A percentile compares a stretch with the other conserved stretches of the same genome.
Conservation (phyloP, 30 jellyfish, hydroid and myxozoan species). For the Phacellophora camtschatica region DNA sequence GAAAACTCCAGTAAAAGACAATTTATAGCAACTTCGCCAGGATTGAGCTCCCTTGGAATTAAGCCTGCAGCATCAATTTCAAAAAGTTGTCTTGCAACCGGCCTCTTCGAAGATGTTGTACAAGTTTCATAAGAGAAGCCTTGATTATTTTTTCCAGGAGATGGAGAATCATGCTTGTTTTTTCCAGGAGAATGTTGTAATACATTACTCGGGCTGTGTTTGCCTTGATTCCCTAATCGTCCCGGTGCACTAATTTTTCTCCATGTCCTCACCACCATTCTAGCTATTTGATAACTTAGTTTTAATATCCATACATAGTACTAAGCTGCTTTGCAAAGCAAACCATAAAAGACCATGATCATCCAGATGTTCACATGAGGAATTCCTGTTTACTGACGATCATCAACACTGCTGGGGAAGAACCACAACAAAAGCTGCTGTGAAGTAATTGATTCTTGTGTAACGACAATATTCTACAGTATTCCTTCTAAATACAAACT, state of each 20-base stretch:
- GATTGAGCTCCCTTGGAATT: constrained; percentile 4
- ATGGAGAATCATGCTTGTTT: not conserved
- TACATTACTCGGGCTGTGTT: constrained; percentile 54
- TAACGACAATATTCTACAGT: not conserved
- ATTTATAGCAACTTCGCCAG: constrained; percentile 62
- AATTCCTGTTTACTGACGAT: constrained; percentile 9
- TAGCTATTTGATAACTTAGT: not conserved
- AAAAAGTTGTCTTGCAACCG: constrained; percentile 34
- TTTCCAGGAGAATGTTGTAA: not conserved
- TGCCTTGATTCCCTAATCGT: constrained; percentile 61
- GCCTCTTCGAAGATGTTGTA: not conserved
- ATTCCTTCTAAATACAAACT: too few relatives aligned
- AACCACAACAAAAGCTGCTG: constrained; percentile 4
- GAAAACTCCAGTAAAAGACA: constrained; percentile 54
- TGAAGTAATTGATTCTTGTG: not conserved
- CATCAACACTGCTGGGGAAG: not conserved
- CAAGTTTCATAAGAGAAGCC: too few relatives aligned
- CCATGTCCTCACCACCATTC: constrained; percentile 61
- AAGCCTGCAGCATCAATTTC: not conserved
- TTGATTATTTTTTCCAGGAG: not conserved
- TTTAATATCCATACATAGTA: not conserved
- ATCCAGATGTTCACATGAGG: not conserved
- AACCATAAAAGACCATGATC: not conserved
- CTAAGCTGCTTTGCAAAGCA: not conserved
- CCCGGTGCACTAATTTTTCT: constrained; percentile 93